Conservation (phyloP, 1,140 invertebrate species). For the Drosophila virilis region DNA sequence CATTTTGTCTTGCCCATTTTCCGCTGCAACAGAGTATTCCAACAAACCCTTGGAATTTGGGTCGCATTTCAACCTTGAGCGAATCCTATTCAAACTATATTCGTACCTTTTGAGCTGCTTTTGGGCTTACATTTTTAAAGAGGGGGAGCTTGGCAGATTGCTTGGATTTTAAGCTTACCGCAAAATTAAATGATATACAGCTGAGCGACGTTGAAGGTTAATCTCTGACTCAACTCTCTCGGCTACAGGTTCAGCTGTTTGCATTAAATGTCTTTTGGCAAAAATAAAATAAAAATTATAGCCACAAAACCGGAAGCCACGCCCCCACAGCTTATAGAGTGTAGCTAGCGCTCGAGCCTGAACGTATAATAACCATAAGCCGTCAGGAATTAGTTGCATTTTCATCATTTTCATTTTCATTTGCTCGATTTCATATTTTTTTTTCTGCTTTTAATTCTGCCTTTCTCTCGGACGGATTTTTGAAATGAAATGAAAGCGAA, state of each 20-base stretch:
- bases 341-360: not conserved
- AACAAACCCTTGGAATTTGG: not conserved
- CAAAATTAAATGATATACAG: conserved; percentile 72
- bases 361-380: conserved; percentile 72
- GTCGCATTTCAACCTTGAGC: conserved; percentile 33
- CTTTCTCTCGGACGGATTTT: conserved; percentile 43
- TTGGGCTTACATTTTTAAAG: conserved; percentile 1
- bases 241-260: conserved; percentile 3
- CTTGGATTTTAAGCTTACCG: conserved; percentile 67
- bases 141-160: conserved; percentile 26
- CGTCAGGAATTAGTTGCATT: conserved; percentile 81
- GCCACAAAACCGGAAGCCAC: not conserved
- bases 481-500: conserved; percentile 76
- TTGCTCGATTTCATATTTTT: not conserved
- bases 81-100: conserved; percentile 44
- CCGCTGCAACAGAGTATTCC: not conserved
- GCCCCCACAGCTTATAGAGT: not conserved
- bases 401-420: conserved; percentile 74
- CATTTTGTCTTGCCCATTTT: too few species aligned
- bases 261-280: conserved; percentile 57
- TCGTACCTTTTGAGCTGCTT: conserved; percentile 36
- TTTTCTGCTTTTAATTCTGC: conserved; percentile 21
- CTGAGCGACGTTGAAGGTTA: conserved; percentile 72
- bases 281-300: conserved; percentile 63
- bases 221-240: conserved; percentile 52